Conservation (phyloP, 2,888 invertebrate species). For the Eilema caniola region DNA sequence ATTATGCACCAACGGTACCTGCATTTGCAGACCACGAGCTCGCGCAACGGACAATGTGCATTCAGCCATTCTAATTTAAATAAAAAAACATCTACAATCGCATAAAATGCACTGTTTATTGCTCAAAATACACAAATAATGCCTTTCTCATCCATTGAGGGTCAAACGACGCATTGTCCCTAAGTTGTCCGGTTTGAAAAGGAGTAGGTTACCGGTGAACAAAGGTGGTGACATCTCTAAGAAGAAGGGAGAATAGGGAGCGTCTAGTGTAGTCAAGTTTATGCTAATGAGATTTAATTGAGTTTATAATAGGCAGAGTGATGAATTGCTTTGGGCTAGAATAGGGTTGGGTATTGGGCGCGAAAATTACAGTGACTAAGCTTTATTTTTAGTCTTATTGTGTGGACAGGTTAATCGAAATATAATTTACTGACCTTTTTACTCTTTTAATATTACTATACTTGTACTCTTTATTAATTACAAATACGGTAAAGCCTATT, state of each 20-base stretch:
- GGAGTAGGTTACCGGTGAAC: constrained; percentile 80
- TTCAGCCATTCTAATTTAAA: constrained; percentile 82
- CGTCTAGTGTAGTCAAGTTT: constrained; percentile 68
- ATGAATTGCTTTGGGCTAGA: constrained; percentile 66
- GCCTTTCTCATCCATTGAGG: constrained; percentile 79
- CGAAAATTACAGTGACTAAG: constrained; percentile 78
- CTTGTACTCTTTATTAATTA: neutral
- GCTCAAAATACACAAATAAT: constrained; percentile 86
- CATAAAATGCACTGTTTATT: constrained; percentile 87
- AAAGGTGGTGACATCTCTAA: constrained; percentile 85
- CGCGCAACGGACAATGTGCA: constrained; percentile 85
- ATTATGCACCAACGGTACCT: constrained; percentile 83
- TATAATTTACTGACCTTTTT: constrained; percentile 40
- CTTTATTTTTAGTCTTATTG: constrained; percentile 43
- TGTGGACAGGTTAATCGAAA: constrained; percentile 31
- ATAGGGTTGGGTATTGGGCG: constrained; percentile 64
- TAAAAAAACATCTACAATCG: constrained; percentile 79
- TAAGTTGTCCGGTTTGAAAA: constrained; percentile 80
- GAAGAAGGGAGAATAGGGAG: constrained; percentile 70
- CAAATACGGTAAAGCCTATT: neutral
- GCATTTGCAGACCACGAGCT: constrained; percentile 84
- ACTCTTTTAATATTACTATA: neutral
- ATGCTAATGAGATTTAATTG: constrained; percentile 86
- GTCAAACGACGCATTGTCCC: constrained; percentile 82
- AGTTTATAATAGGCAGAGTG: constrained; percentile 84